Evolutionary conservation across 2,113 vertebrate genomes (phyloP).

Genomic region (Cheirogaleus medius): DNA sequence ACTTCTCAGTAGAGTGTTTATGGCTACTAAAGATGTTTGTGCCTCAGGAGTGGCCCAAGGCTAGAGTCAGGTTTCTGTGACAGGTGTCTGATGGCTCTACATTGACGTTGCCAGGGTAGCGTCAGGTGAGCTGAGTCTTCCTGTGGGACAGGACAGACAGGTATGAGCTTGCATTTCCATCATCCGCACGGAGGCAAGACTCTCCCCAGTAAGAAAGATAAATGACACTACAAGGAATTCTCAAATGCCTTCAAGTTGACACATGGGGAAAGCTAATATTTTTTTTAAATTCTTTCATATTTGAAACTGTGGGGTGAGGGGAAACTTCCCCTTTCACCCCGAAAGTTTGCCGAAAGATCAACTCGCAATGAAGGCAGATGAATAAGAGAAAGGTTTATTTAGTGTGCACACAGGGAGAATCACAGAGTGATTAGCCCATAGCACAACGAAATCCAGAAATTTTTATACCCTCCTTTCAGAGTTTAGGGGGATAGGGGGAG

Average conservation of each 20-base stretch:
- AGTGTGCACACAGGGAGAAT: no score
- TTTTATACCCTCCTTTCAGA: no score
- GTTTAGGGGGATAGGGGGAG: no score
- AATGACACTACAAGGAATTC: neutral
- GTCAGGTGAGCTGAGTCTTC: fast-evolving
- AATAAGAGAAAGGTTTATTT: no score
- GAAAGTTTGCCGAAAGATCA: no score
- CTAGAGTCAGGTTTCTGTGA: neutral
- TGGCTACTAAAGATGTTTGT: neutral
- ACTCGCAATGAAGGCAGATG: no score
- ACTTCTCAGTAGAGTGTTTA: fast-evolving
- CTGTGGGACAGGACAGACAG: neutral
- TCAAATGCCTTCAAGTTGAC: neutral
- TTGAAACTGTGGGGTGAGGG: no score
- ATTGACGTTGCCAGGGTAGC: neutral
- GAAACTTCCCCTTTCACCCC: no score
- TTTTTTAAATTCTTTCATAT: neutral
- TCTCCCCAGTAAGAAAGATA: neutral
- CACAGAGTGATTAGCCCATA: no score
- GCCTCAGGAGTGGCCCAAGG: neutral
- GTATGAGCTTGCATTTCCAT: fast-evolving
- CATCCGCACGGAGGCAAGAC: neutral
- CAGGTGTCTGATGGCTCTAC: neutral
- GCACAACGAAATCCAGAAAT: no score
- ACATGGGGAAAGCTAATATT: neutral